Conservation (phyloP, 2,113 vertebrate genomes). For the Otus sunia region DNA sequence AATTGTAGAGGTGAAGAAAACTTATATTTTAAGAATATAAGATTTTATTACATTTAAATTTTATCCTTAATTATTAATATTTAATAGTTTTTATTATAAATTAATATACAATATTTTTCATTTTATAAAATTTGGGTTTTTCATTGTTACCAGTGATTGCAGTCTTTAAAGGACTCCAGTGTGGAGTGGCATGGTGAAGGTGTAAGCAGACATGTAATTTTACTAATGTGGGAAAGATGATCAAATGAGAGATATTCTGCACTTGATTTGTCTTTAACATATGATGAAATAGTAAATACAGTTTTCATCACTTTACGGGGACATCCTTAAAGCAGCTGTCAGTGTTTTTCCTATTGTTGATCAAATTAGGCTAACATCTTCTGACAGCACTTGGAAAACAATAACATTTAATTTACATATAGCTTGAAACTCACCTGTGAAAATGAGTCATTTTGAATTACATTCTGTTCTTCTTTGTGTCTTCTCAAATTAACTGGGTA, state of each 20-base stretch:
- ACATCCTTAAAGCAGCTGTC: neutral
- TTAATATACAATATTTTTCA: neutral
- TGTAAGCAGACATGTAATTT: neutral
- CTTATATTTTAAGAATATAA: neutral
- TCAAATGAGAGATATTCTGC: neutral
- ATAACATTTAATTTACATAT: neutral
- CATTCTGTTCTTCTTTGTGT: neutral
- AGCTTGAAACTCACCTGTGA: neutral
- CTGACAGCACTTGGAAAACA: conserved; percentile 5
- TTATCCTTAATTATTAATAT: neutral
- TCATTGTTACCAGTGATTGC: neutral
- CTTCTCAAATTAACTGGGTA: neutral
- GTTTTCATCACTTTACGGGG: neutral
- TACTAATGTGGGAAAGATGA: neutral
- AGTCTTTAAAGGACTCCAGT: neutral
- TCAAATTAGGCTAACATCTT: neutral
- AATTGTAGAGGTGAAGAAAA: neutral
- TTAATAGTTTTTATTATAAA: neutral
- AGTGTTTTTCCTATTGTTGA: neutral
- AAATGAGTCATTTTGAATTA: neutral
- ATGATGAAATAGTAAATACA: neutral
- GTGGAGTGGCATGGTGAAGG: neutral
- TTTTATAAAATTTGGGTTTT: neutral
- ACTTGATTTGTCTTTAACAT: neutral
- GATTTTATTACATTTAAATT: neutral